Percentiles rank a stretch among this genome's conserved stretches.
phyloP scores from a whole-genome alignment of 2,113 vertebrate genomes.

The Diglossa brunneiventris region DNA sequence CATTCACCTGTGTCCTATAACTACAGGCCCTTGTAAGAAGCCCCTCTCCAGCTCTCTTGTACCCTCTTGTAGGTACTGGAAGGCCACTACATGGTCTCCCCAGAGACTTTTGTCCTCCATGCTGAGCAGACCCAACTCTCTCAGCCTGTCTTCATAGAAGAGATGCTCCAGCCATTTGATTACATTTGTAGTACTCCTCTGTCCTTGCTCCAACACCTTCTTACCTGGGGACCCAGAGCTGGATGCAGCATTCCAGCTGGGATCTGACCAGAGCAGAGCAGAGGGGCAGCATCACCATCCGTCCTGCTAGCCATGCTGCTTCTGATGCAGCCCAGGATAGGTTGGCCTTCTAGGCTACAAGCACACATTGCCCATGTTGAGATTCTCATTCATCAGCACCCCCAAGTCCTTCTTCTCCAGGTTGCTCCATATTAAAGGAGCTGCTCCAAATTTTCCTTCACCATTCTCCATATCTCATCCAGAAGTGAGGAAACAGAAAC shows the following conservation, averaged over 20 bases:
- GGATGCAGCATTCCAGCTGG: neutral
- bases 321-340: neutral
- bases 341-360: neutral
- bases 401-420: neutral
- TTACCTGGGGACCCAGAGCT: neutral
- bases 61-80: neutral
- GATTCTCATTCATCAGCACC: neutral
- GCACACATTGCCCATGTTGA: neutral
- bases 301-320: neutral
- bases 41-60: neutral
- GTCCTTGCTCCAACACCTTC: neutral
- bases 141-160: neutral
- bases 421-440: neutral
- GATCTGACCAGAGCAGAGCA: neutral
- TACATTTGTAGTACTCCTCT: neutral
- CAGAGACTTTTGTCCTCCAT: neutral
- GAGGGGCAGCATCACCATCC: neutral
- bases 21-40: neutral
- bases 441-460: neutral
- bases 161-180: neutral
- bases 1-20: neutral
- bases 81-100: neutral
- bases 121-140: neutral
- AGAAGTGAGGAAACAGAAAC: neutral
- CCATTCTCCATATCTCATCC: neutral